These are phyloP conservation scores for Zapus hudsonius DNA, from an alignment of 2,113 vertebrate species.

Conservation along the genomic window DNA sequence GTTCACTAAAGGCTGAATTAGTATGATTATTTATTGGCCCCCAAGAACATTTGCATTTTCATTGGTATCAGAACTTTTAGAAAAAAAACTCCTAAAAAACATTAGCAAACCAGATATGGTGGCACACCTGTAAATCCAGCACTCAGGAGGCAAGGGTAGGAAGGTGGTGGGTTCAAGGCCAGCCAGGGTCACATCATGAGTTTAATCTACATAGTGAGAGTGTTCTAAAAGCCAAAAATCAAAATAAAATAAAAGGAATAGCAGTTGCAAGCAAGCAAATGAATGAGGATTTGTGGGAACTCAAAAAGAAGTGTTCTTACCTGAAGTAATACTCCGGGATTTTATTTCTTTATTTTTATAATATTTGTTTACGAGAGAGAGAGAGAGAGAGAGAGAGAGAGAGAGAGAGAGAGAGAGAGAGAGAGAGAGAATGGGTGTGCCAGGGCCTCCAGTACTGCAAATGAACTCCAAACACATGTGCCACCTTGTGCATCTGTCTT, in stretches of 20 bases:
- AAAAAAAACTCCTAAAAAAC: slow-evolving; percentile 16
- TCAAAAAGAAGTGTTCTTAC: not conserved
- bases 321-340: slow-evolving; percentile 8
- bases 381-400: no score
- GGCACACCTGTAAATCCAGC: not conserved
- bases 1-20: slow-evolving; percentile 28
- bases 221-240: not conserved
- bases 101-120: not conserved
- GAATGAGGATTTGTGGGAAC: not conserved
- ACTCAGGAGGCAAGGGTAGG: not conserved
- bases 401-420: no score
- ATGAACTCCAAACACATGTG: no score
- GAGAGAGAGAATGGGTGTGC: no score
- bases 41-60: slow-evolving; percentile 8
- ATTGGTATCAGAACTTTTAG: not conserved
- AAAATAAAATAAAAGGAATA: not conserved
- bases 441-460: no score
- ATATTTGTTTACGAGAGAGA: no score
- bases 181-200: no score
- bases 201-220: not conserved
- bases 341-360: no score
- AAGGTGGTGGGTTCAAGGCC: not conserved
- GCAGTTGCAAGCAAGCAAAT: not conserved
- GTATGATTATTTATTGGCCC: not conserved
- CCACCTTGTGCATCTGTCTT: no score